These are phyloP conservation scores for Ginglymostoma cirratum DNA, from an alignment of 2,113 vertebrate species.

Conservation along the genomic window DNA sequence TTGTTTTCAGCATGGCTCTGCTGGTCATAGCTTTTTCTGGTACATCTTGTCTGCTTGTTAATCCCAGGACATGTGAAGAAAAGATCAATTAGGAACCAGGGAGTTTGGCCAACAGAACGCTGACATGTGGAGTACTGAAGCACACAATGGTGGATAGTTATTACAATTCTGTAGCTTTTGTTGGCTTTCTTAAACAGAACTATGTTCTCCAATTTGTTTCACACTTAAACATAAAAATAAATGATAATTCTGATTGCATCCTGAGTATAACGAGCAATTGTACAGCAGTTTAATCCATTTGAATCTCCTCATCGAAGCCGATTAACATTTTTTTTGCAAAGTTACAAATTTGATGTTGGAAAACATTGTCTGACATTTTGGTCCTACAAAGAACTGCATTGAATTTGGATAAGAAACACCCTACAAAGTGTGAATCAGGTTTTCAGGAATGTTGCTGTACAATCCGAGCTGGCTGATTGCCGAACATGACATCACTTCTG, in stretches of 20 bases:
- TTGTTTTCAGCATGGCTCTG: not conserved
- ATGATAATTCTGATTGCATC: not conserved
- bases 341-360: not conserved
- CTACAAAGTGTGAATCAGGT: conserved; percentile 19
- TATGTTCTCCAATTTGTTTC: not conserved
- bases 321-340: not conserved
- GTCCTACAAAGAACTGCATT: conserved; percentile 5
- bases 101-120: not conserved
- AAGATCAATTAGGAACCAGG: conserved; percentile 4
- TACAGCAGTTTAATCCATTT: not conserved
- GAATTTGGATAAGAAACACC: conserved; percentile 1
- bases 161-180: not conserved
- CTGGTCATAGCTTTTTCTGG: not conserved
- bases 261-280: not conserved
- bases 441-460: conserved; percentile 34
- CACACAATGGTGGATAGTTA: not conserved
- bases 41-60: conserved; percentile 16
- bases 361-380: conserved; percentile 33
- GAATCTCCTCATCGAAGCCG: not conserved
- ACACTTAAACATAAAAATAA: not conserved
- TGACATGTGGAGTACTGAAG: not conserved
- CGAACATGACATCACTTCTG: conserved; percentile 24
- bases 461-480: not conserved
- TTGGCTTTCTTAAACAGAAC: not conserved
- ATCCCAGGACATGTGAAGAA: not conserved